Percentiles rank a stretch among this genome's conserved stretches.
Conservation (phyloP, 2,888 invertebrate species). For the Drosophila nr. perissopoda region DNA sequence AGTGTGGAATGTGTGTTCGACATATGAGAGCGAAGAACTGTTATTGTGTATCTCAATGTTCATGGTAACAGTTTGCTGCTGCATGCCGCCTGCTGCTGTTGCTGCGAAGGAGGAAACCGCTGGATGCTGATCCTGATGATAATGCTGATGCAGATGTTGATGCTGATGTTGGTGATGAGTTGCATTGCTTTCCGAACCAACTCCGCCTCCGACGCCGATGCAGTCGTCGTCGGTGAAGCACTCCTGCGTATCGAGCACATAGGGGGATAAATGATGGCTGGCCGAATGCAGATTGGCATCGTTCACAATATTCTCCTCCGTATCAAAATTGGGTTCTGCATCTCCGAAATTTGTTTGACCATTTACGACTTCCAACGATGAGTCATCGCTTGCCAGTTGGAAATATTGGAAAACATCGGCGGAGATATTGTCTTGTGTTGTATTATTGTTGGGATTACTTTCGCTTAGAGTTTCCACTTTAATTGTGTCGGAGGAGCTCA, state of each 20-base stretch:
- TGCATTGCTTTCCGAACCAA: slow-evolving; percentile 52
- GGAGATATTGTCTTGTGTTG: slow-evolving; percentile 45
- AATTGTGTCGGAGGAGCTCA: slow-evolving; percentile 39
- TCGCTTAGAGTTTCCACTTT: slow-evolving; percentile 53
- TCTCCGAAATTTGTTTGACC: slow-evolving; percentile 35
- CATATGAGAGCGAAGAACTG: slow-evolving; percentile 57
- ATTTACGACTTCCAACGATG: slow-evolving; percentile 43
- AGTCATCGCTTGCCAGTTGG: slow-evolving; percentile 63
- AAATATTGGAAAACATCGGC: slow-evolving; percentile 56
- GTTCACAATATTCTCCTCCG: slow-evolving; percentile 82
- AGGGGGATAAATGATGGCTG: slow-evolving; percentile 74
- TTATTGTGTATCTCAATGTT: slow-evolving; percentile 83
- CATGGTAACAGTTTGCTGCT: slow-evolving; percentile 82
- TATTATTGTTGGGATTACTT: slow-evolving; percentile 37
- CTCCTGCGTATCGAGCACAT: slow-evolving; percentile 59
- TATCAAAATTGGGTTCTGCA: slow-evolving; percentile 71
- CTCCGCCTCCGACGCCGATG: background rate
- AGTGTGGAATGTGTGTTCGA: slow-evolving; percentile 74
- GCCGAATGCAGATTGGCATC: slow-evolving; percentile 84
- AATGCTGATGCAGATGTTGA: slow-evolving; percentile 5
- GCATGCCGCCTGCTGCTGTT: slow-evolving; percentile 29
- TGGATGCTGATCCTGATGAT: slow-evolving; percentile 2
- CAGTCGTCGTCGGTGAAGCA: slow-evolving; percentile 64
- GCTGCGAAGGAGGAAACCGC: background rate
- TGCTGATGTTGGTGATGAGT: slow-evolving; percentile 35